These are phyloP conservation scores for Pseudomugil gertrudae DNA, from an alignment of 2,797 vertebrate genomes.

Conservation along the genomic window DNA sequence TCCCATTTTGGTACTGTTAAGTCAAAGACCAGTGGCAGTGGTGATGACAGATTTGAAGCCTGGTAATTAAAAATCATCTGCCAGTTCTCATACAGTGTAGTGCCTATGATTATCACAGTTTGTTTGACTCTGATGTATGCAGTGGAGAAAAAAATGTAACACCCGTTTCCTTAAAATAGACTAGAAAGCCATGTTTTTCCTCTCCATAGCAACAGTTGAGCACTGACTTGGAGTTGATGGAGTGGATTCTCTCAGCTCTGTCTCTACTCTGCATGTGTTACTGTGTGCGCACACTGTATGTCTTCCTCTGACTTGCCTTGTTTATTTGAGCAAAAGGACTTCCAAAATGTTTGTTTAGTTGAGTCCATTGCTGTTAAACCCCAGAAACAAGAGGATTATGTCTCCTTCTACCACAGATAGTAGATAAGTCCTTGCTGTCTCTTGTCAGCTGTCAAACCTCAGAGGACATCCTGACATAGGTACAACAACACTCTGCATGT, in stretches of 20 bases:
- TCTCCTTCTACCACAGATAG: conserved; percentile 45
- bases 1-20: conserved; percentile 21
- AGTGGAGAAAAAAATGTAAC: conserved; percentile 31
- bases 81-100: conserved; percentile 14
- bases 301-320: conserved; percentile 44
- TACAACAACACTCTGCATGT: conserved; percentile 9
- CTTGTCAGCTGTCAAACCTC: conserved; percentile 35
- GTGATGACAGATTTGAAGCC: conserved; percentile 15
- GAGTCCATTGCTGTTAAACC: conserved; percentile 52
- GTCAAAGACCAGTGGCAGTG: conserved; percentile 18
- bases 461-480: conserved; percentile 9
- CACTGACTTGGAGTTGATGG: conserved; percentile 56
- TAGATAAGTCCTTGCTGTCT: conserved; percentile 45
- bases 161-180: conserved; percentile 70
- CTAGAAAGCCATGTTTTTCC: conserved; percentile 60
- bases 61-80: conserved; percentile 30
- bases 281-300: conserved; percentile 5
- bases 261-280: conserved; percentile 40
- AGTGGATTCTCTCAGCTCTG: conserved; percentile 57
- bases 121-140: conserved; percentile 62
- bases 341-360: conserved; percentile 57
- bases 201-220: conserved; percentile 77
- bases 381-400: conserved; percentile 21
- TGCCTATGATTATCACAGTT: conserved; percentile 35
- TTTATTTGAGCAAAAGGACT: conserved; percentile 45